Conservation (phyloP, 2,113 vertebrate species). For the Solea senegalensis region DNA sequence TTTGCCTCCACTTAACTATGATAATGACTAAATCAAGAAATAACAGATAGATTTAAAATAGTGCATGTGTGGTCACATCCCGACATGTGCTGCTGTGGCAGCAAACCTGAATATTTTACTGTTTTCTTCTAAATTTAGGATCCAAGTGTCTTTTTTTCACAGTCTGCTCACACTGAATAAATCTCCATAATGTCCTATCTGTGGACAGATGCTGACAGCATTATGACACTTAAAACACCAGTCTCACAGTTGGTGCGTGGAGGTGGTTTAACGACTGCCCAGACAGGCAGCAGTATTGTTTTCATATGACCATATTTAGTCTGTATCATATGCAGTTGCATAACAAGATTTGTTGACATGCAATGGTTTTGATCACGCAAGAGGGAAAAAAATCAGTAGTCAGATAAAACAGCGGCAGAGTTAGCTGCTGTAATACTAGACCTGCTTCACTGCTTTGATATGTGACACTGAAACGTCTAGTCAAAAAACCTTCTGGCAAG, state of each 20-base stretch:
- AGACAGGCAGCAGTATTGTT: constrained; percentile 6
- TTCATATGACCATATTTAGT: constrained; percentile 38
- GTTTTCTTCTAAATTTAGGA: constrained; percentile 33
- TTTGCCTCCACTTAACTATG: constrained; percentile 44
- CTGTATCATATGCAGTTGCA: constrained; percentile 29
- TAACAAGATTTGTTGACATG: constrained; percentile 31
- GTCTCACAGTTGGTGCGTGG: constrained; percentile 20
- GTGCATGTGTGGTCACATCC: constrained; percentile 24
- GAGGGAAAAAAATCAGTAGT: constrained; percentile 7
- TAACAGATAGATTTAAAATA: constrained; percentile 48
- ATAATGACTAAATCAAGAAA: constrained; percentile 19
- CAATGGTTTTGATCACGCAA: constrained; percentile 35
- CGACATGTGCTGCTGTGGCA: neutral
- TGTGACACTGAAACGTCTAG: constrained; percentile 66
- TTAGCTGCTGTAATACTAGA: constrained; percentile 60
- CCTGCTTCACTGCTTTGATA: constrained; percentile 77
- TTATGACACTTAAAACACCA: constrained; percentile 50
- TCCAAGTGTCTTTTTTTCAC: constrained; percentile 30
- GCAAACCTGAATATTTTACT: constrained; percentile 7
- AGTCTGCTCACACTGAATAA: constrained; percentile 29
- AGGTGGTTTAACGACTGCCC: constrained; percentile 23
- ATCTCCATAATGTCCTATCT: constrained; percentile 27
- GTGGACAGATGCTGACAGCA: constrained; percentile 44
- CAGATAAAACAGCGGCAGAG: constrained; percentile 48
- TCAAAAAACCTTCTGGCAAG: constrained; percentile 75